Evolutionary conservation across 64 coral and sea anemone species (phyloP).

Genomic region (Hydrozoanthus tunicans): DNA sequence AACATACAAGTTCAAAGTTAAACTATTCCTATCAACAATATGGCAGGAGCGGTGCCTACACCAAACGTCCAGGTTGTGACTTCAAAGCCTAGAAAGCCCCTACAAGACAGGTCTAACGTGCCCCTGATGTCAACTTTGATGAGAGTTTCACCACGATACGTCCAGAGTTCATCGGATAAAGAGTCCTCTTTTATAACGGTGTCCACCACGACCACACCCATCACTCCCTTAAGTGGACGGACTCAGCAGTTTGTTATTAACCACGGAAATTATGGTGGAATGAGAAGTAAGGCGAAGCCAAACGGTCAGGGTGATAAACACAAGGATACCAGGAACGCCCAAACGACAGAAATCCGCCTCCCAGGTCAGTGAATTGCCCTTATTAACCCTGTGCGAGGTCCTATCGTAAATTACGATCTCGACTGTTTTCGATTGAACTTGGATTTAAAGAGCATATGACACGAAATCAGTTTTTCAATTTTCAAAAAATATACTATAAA

Average conservation of each 20-base stretch:
- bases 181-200: constrained; percentile 22
- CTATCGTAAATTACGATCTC: no score
- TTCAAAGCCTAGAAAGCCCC: not conserved
- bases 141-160: constrained; percentile 23
- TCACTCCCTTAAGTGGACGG: constrained; percentile 26
- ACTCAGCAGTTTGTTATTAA: constrained; percentile 46
- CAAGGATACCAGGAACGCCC: not conserved
- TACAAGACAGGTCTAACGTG: not conserved
- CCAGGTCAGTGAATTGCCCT: constrained; percentile 17
- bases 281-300: not conserved
- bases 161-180: not conserved
- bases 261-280: constrained; percentile 21
- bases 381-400: not conserved
- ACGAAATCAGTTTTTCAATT: no score
- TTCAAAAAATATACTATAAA: no score
- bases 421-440: no score
- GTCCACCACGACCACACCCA: constrained; percentile 21
- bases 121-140: constrained; percentile 26
- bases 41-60: not conserved
- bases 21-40: not conserved
- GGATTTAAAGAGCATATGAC: no score
- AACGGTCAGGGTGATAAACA: not conserved
- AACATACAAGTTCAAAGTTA: not conserved
- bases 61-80: not conserved
- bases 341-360: constrained; percentile 7